These are phyloP conservation scores for Crypturellus tataupa DNA, from an alignment of 2,797 vertebrate genomes.

Conservation along the genomic window DNA sequence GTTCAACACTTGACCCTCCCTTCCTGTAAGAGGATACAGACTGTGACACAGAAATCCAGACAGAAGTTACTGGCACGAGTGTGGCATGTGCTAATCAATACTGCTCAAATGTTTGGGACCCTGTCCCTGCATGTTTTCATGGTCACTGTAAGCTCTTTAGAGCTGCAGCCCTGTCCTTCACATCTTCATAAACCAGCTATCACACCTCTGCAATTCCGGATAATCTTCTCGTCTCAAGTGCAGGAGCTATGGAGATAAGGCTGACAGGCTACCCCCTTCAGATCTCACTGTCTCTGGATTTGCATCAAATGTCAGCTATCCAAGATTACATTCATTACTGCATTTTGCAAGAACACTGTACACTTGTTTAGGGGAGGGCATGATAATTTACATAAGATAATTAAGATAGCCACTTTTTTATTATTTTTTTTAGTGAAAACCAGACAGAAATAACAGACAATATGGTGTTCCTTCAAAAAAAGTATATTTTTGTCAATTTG, in stretches of 20 bases:
- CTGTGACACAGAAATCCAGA: neutral
- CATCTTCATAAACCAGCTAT: constrained; percentile 50
- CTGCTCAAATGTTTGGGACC: neutral
- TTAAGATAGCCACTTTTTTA: neutral
- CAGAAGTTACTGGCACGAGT: constrained; percentile 23
- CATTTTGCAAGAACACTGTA: constrained; percentile 22
- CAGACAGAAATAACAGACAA: neutral
- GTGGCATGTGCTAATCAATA: constrained; percentile 37
- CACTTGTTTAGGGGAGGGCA: neutral
- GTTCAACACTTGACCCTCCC: constrained; percentile 11
- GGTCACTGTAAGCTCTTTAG: constrained; percentile 56
- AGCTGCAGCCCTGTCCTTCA: constrained; percentile 7
- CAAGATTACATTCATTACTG: neutral
- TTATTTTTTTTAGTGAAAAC: neutral
- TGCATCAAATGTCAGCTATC: constrained; percentile 53
- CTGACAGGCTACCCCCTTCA: constrained; percentile 30
- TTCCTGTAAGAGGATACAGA: constrained; percentile 12
- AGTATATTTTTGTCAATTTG: neutral
- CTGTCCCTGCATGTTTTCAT: constrained; percentile 16
- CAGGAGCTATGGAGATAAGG: constrained; percentile 16
- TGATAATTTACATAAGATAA: neutral
- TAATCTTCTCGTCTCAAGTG: constrained; percentile 43
- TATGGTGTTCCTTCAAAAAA: neutral
- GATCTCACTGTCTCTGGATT: constrained; percentile 54
- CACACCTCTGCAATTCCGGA: constrained; percentile 43